Evolutionary conservation across 2,113 vertebrate species (phyloP).

Genomic region (Epinephelus lanceolatus): DNA sequence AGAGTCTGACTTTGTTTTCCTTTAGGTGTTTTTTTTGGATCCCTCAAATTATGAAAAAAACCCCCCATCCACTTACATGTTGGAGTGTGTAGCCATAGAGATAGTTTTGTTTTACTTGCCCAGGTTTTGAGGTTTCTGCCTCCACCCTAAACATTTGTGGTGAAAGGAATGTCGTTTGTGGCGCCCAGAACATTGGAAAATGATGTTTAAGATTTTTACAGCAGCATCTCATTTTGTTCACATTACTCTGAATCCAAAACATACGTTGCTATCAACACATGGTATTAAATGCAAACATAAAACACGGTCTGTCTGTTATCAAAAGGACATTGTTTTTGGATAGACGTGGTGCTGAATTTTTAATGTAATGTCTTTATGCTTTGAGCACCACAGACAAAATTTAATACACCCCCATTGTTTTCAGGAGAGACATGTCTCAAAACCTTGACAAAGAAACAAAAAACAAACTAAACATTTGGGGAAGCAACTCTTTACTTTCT

Average conservation of each 20-base stretch:
- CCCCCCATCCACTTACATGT: background rate
- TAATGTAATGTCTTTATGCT: background rate
- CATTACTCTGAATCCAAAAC: background rate
- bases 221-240: background rate
- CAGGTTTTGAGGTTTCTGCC: conserved; percentile 4
- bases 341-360: background rate
- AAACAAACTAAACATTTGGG: background rate
- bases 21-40: background rate
- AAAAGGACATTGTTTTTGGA: background rate
- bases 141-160: background rate
- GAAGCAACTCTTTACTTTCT: background rate
- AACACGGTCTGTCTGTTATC: background rate
- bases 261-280: background rate
- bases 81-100: background rate
- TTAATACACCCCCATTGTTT: background rate
- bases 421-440: background rate
- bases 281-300: background rate
- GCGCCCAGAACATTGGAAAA: background rate
- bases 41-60: background rate
- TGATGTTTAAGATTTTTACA: background rate
- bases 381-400: background rate
- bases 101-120: background rate
- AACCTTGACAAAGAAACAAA: background rate
- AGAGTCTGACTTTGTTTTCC: conserved; percentile 68
- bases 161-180: background rate